Base-by-base conservation (phyloP, 2,888 invertebrate species). In the Camponotus fellah region DNA sequence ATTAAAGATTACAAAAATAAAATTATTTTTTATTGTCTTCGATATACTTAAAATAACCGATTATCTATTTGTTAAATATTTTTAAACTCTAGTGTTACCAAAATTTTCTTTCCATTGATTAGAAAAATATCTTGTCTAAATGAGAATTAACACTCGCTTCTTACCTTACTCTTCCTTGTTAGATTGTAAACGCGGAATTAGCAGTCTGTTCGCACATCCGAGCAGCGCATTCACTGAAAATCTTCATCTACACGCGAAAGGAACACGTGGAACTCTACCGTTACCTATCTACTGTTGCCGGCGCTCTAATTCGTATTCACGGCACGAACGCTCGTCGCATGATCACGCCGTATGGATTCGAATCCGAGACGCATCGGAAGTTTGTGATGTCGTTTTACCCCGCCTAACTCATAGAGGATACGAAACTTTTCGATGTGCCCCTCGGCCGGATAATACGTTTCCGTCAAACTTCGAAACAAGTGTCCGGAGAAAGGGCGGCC, bases 321-420 rank as follows among this genome's bases (percentile, higher is more conserved):
- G 60, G 80, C 87, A 88, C 84, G 89, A 84, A 84, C 86, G 83
- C 65, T 77, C 85, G 82, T 87, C 85, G 84, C 85, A 86, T 89
- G 90, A 89, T 88, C 90, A 87, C 88, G 69, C 88, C 85, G 82
- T 85, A 82, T 53, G 81, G 80, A 68, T 83, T 82, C 62, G 75
- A 64, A 75, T 74, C 66, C 68, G 82, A 77, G 83, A 65, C 75
- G 83, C 80, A 85, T 85, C 83, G 83, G 76, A 85, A 89, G 82
- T 68, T 88, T 26, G 62, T 74, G 62, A 82, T 74, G 81, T 84
- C 88, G 37, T 85, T 82, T 76, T 10, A 76, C 76, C 26, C 26
- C 71, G 46, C 60, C 83, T 82, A 84, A 84, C 85, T 86, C 76
- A 72, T 60, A 9, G 56, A 53, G 49, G 69, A 74, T 76, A 74